Percentiles rank a stretch among this genome's conserved stretches.
Conservation (phyloP, 2,113 vertebrate genomes). For the Prolemur simus region DNA sequence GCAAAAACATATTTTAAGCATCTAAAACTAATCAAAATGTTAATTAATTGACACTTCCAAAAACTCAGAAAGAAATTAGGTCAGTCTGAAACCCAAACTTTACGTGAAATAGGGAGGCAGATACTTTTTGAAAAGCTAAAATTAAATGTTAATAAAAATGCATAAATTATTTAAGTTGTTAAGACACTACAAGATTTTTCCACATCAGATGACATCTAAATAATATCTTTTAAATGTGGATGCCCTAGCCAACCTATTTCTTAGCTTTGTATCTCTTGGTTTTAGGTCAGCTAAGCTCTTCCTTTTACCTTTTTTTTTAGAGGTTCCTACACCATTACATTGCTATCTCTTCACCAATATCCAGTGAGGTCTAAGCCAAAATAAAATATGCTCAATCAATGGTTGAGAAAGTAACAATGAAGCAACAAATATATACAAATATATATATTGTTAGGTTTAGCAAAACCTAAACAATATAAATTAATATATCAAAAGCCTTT, state of each 20-base stretch:
- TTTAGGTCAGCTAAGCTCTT: background rate
- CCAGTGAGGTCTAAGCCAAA: background rate
- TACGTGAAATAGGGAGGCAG: background rate
- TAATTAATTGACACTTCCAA: constrained; percentile 19
- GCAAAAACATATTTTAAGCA: constrained; percentile 36
- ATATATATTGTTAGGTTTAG: too few relatives aligned
- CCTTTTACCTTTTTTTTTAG: background rate
- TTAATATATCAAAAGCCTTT: background rate
- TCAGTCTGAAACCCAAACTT: background rate
- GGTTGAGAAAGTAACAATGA: constrained; percentile 6
- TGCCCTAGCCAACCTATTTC: background rate
- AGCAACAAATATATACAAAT: background rate
- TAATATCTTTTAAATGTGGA: background rate
- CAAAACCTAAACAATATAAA: background rate
- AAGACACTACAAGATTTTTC: background rate
- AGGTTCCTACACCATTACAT: background rate
- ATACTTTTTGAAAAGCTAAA: background rate
- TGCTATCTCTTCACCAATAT: constrained; percentile 11
- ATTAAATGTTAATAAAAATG: constrained; percentile 21
- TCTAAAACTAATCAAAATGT: constrained; percentile 46
- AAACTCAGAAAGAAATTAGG: constrained; percentile 13
- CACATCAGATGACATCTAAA: background rate
- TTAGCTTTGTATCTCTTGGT: background rate
- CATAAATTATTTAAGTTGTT: constrained; percentile 5
- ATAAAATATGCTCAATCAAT: background rate